Evolutionary conservation across 2,888 invertebrate species (phyloP), one percentile per base, ranked within the genome.

Genomic region (Zeuzera pyrina): DNA sequence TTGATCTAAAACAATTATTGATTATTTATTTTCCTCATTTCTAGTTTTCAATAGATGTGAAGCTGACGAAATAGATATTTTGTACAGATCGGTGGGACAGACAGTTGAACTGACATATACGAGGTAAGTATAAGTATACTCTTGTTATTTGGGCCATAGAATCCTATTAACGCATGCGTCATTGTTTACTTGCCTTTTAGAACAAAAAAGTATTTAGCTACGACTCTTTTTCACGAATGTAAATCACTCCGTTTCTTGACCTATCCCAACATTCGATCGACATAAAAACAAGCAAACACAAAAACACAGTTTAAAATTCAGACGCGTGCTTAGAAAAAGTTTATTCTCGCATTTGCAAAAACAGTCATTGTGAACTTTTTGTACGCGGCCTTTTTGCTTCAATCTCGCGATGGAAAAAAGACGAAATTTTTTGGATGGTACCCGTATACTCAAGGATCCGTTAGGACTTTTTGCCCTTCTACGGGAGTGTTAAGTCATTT

Each of bases 321-420:
- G 60, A 67, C 79, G 60, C 81, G 78, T 70, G 81, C 72, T 60
- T 48, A 72, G 72, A 76, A 78, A 77, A 74, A 74, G 72, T 62
- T 30, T 43, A 52, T 53, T 54, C 57, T 59, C 52, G 56, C 55
- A 64, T 74, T 77, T 72, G 79, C 79, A 79, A 81, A 78, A 81
- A 77, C 65, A 56, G 53, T 65, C 65, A 72, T 73, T 73, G 62
- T 62, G 46, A 50, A 55, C 54, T 62, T 70, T 74, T 73, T 70
- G 62, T 53, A 42, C 36, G 35, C 34, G 35, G 37, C 52, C 63
- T 79, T 79, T 78, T 78, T 78, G 79, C 73, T 66, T 62, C 66
- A 49, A 66, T 65, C 63, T 55, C 31, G 47, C 48, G 49, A 13
- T 25, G 52, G 56, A 64, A 71, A 70, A 70, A 61, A 55, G 49